Evolutionary conservation across 2,113 vertebrate species (phyloP).

Genomic region (Capra hircus): DNA sequence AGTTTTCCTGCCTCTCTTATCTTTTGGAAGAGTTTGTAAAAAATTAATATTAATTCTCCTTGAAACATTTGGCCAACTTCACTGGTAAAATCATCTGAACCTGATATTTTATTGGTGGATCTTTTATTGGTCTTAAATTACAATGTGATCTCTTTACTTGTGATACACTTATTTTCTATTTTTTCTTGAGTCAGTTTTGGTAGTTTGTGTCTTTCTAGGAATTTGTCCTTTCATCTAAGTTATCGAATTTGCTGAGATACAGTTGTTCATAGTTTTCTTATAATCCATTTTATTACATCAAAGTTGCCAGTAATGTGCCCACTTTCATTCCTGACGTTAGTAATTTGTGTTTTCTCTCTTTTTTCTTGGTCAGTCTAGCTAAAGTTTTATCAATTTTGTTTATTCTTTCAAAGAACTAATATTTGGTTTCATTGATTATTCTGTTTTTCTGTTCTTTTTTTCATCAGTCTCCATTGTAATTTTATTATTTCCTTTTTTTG

Average conservation of each 20-base stretch:
- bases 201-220: conserved; percentile 8
- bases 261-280: not conserved
- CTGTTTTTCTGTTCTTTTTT: not conserved
- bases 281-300: not conserved
- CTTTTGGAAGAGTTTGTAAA: not conserved
- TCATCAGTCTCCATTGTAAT: not conserved
- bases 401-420: not conserved
- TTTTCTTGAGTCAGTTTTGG: not conserved
- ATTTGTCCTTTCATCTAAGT: not conserved
- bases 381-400: not conserved
- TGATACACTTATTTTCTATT: not conserved
- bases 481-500: not conserved
- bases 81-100: not conserved
- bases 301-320: not conserved
- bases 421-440: not conserved
- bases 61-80: not conserved
- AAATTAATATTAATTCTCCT: not conserved
- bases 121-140: not conserved
- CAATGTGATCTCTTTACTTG: not conserved
- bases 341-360: not conserved
- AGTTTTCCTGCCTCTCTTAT: not conserved
- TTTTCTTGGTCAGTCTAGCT: not conserved
- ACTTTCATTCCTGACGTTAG: not conserved
- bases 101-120: not conserved
- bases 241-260: not conserved